Percentiles rank a stretch among this genome's conserved stretches.
phyloP scores from a whole-genome alignment of 2,113 vertebrate genomes.

The Chelonoidis abingdonii region DNA sequence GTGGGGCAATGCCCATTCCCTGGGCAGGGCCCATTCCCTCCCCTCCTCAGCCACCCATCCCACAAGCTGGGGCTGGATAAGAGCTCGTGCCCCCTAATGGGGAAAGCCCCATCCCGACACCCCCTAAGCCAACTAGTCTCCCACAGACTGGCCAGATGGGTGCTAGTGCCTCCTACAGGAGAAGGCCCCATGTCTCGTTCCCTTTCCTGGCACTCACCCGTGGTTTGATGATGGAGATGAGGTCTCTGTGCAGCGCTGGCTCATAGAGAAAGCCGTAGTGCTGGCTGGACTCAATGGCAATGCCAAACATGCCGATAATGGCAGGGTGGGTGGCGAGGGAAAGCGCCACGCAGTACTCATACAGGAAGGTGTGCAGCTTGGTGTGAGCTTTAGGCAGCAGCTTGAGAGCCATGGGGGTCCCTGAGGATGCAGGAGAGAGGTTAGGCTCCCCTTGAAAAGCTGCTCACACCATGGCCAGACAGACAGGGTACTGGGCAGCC shows the following conservation, averaged over 20 bases:
- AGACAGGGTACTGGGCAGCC: neutral
- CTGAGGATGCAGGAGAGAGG: conserved; percentile 62
- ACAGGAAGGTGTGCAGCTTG: conserved; percentile 90
- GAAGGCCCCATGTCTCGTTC: fast-evolving
- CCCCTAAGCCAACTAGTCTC: neutral
- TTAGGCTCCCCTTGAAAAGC: neutral
- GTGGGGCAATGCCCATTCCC: neutral
- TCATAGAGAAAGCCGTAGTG: conserved; percentile 94
- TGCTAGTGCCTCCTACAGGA: neutral
- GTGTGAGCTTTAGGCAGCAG: conserved; percentile 92
- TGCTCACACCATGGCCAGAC: neutral
- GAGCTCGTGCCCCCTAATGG: fast-evolving
- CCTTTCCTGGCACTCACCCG: conserved; percentile 77
- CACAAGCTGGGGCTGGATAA: neutral
- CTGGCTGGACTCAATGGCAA: conserved; percentile 89
- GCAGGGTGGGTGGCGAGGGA: conserved; percentile 89
- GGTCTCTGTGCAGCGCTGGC: conserved; percentile 88
- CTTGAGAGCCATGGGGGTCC: conserved; percentile 94
- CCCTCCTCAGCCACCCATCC: neutral
- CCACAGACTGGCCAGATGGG: neutral
- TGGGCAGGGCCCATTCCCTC: neutral
- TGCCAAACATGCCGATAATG: conserved; percentile 90
- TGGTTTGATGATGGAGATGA: conserved; percentile 93
- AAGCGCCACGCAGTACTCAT: conserved; percentile 94
- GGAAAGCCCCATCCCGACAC: neutral